phyloP scores from a whole-genome alignment of 2,888 invertebrate species.

The Panopea generosa region DNA sequence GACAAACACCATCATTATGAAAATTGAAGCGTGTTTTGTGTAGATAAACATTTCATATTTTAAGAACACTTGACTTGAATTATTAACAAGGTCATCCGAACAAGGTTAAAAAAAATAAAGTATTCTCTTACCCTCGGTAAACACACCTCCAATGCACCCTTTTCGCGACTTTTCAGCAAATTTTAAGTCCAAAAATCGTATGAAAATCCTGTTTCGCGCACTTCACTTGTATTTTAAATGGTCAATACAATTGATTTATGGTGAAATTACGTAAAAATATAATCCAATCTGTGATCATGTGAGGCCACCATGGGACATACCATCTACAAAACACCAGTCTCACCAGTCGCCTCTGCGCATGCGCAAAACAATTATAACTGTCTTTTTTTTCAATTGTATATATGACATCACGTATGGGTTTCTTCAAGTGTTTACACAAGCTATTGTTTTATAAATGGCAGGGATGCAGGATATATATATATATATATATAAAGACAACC shows the following conservation, averaged over 20 bases:
- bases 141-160: slow-evolving; percentile 10
- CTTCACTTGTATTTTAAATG: no score
- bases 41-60: slow-evolving; percentile 53
- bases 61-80: slow-evolving; percentile 53
- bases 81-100: neutral
- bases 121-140: slow-evolving; percentile 20
- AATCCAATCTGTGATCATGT: no score
- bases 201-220: no score
- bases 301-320: slow-evolving; percentile 3
- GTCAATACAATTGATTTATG: no score
- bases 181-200: neutral
- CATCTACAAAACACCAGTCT: slow-evolving; percentile 12
- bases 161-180: neutral
- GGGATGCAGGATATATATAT: no score
- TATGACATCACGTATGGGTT: neutral
- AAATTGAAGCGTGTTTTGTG: slow-evolving; percentile 50
- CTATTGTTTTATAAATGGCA: no score
- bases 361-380: slow-evolving; percentile 21
- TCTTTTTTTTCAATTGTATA: slow-evolving; percentile 22
- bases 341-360: slow-evolving; percentile 33
- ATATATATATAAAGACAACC: no score
- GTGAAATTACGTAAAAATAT: no score
- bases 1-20: neutral
- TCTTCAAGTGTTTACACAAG: no score
- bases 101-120: slow-evolving; percentile 10